Evolutionary conservation across 2,888 invertebrate genomes (phyloP), one percentile per base, ranked within the genome.

Genomic region (Ophion slaviceki): DNA sequence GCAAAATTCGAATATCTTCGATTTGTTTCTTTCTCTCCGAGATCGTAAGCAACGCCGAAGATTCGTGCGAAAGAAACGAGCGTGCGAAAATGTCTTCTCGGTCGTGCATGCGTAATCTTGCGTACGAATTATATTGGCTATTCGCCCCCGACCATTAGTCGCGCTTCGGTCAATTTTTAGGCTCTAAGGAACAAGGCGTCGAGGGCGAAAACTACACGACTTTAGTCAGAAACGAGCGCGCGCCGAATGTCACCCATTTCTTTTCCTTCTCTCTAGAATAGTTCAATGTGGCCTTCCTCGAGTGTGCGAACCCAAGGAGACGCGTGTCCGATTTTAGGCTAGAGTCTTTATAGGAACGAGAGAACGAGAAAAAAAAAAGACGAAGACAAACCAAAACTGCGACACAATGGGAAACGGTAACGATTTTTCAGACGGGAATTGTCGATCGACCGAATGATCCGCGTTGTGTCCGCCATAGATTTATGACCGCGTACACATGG

Each of bases 201-300:
- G 67, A 74, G 8, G 36, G 62, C 53, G 17, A 57, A 78, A 70
- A 76, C 47, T 61, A 2, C 53, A 59, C 62, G 66, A 80, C 66
- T 80, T 80, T 74, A 90, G 90, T 91, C 90, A 47, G 87, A 88
- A 89, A 89, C 59, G 85, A 87, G 92, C 91, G 92, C 91, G 88
- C 90, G 89, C 90, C 88, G 88, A 70, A 40, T 40, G 40, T 59
- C 32, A 67, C 47, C 47, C 20, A 74, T 82, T 77, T 62, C 59
- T 68, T n/a, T 78, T 77, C 10, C 47, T 84, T 77, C 17, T 75
- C 89, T 92, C 91, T 93, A 93, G 92, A 92, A 92, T 93, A 93
- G 93, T 92, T 94, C 91, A 93, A 93, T 94, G 94, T 94, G 93
- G 94, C 94, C 94, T 94, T 94, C 93, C 93, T 94, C 92, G 90